These are phyloP conservation scores for Hiodon tergisus DNA, from an alignment of 2,113 vertebrate genomes.

Conservation along the genomic window DNA sequence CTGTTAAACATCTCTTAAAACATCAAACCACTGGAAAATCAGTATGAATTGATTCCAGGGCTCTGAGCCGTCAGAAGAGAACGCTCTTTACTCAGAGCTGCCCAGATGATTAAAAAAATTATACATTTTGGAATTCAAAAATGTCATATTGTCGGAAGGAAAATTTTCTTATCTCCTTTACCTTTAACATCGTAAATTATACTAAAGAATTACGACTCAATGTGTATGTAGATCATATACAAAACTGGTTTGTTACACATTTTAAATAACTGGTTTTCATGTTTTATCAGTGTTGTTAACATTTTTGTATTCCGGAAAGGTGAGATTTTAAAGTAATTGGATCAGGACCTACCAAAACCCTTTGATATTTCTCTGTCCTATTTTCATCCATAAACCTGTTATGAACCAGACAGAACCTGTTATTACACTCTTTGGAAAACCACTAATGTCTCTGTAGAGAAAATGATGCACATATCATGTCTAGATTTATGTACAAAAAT, in stretches of 20 bases:
- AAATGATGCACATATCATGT: neutral
- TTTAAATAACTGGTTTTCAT: conserved; percentile 2
- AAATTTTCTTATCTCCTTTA: too few relatives aligned
- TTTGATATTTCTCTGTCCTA: conserved; percentile 8
- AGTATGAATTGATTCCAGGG: neutral
- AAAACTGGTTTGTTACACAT: neutral
- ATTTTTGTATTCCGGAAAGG: conserved; percentile 5
- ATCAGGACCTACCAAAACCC: neutral
- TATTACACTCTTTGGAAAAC: neutral
- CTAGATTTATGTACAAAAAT: conserved; percentile 10
- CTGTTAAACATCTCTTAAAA: neutral
- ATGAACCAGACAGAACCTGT: too few relatives aligned
- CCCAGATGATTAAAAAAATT: neutral
- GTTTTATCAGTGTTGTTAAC: conserved; percentile 11
- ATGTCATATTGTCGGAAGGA: neutral
- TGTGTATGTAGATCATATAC: neutral
- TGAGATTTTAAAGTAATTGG: neutral
- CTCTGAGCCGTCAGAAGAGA: neutral
- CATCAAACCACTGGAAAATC: neutral
- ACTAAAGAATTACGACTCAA: neutral
- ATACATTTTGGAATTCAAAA: neutral
- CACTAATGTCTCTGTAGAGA: conserved; percentile 15
- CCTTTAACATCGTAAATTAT: neutral
- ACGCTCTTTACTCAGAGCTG: neutral
- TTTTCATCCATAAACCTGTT: neutral